These are phyloP conservation scores for Paratilapia polleni DNA, from an alignment of 2,113 vertebrate species.

Conservation along the genomic window DNA sequence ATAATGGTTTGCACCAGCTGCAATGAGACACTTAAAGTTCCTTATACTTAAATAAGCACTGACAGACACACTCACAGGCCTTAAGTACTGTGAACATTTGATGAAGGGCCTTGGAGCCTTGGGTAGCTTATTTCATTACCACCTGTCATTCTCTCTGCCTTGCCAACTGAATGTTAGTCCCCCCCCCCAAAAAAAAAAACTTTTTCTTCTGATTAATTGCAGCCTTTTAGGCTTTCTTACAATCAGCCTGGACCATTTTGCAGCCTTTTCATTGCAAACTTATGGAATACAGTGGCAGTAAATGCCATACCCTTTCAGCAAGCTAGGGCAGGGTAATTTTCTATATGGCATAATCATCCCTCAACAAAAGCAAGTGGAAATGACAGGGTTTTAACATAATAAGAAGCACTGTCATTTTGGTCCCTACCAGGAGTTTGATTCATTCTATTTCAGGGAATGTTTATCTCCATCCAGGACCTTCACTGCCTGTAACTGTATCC, in stretches of 20 bases:
- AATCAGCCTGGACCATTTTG: slow-evolving; percentile 54
- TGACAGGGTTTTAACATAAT: slow-evolving; percentile 72
- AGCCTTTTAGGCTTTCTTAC: slow-evolving; percentile 61
- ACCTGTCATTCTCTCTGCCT: slow-evolving; percentile 26
- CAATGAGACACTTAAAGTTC: slow-evolving; percentile 25
- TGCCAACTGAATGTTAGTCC: slow-evolving; percentile 1
- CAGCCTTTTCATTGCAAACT: slow-evolving; percentile 63
- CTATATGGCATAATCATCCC: slow-evolving; percentile 63
- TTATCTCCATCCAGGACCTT: slow-evolving; percentile 52
- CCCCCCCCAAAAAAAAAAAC: slow-evolving; percentile 2
- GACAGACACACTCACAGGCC: slow-evolving; percentile 40
- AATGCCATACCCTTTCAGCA: slow-evolving; percentile 72
- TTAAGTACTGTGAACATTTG: slow-evolving; percentile 28
- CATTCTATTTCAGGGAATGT: slow-evolving; percentile 33
- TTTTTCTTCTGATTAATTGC: slow-evolving; percentile 63
- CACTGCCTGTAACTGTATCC: slow-evolving; percentile 67
- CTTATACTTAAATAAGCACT: slow-evolving; percentile 19
- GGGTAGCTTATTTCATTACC: slow-evolving; percentile 51
- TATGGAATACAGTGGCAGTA: slow-evolving; percentile 60
- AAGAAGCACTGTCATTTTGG: slow-evolving; percentile 53
- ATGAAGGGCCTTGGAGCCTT: slow-evolving; percentile 42
- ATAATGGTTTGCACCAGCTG: slow-evolving; percentile 13
- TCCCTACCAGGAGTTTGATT: slow-evolving; percentile 47
- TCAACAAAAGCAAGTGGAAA: slow-evolving; percentile 73
- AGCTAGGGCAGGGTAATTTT: slow-evolving; percentile 68